phyloP scores from a whole-genome alignment of 2,797 vertebrate genomes.

The Enteromius argenteus region DNA sequence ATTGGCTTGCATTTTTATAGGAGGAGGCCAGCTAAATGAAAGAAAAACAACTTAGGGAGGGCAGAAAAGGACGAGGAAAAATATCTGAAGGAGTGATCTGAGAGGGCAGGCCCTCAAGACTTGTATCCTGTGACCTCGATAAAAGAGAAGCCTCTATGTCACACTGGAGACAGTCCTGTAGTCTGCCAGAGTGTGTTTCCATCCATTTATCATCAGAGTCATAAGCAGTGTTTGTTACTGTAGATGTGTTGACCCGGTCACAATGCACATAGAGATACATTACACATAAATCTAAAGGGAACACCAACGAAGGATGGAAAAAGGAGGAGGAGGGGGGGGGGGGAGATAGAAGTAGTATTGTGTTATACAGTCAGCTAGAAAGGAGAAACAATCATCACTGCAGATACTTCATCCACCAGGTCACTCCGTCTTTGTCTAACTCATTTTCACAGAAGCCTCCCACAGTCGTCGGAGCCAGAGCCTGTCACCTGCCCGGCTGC shows the following conservation, averaged over 20 bases:
- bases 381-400: slow-evolving; percentile 19
- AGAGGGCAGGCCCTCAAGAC: slow-evolving; percentile 84
- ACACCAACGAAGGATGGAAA: slow-evolving; percentile 59
- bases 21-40: slow-evolving; percentile 91
- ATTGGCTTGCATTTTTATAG: slow-evolving; percentile 99
- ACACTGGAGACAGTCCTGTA: slow-evolving; percentile 86
- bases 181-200: slow-evolving; percentile 82
- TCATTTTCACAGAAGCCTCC: slow-evolving; percentile 32
- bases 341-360: background rate
- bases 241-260: slow-evolving; percentile 74
- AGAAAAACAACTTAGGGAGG: slow-evolving; percentile 85
- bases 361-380: slow-evolving; percentile 23
- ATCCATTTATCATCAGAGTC: slow-evolving; percentile 87
- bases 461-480: slow-evolving; percentile 46
- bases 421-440: slow-evolving; percentile 26
- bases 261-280: slow-evolving; percentile 71
- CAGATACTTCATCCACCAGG: slow-evolving; percentile 29
- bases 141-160: slow-evolving; percentile 82
- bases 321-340: background rate
- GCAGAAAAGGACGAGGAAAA: slow-evolving; percentile 77
- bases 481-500: slow-evolving; percentile 69
- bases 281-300: slow-evolving; percentile 70
- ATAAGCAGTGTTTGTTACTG: slow-evolving; percentile 70
- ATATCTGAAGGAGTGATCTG: slow-evolving; percentile 85
- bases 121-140: slow-evolving; percentile 92